Evolutionary conservation across 2,113 vertebrate genomes (phyloP), one percentile per base, ranked within the genome.

Genomic region (Callopanchax toddi): DNA sequence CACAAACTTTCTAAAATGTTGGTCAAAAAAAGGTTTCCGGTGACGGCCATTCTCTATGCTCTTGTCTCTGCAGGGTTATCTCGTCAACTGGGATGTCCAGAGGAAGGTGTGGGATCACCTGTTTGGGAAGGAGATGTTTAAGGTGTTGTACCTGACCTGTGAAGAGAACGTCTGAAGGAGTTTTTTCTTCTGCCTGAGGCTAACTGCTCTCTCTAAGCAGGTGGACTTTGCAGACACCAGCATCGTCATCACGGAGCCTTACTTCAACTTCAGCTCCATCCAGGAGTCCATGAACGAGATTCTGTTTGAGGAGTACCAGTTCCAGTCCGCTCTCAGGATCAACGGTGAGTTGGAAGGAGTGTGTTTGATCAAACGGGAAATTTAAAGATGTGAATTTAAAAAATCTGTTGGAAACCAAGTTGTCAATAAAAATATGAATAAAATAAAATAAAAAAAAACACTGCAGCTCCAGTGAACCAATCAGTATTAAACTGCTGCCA

Each of bases 231-330:
- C 94, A 49, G 97, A 99, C 83, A 95, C 94, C 63, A 97, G 93
- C 81, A 81, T 99, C 84, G 90, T 99, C 81, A 97, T 98, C 83
- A 98, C 94, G 0, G 97, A 99, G 89, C 97, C 96, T 0, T 99
- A 97, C 87, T 99, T 98, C 87, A 98, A 99, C 92, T 99, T 99
- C 87, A 93, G 78, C 76, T 98, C 97, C 79, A 99, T 99, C 65
- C 97, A 99, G 86, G 97, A 99, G 73, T 98, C 97, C 16, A 99
- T 99, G 97, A 99, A 98, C 82, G 97, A 99, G 94, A 99, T 99
- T 66, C 86, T 99, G 5, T 99, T 99, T 89, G 97, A 99, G 89
- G 97, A 99, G 82, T 99, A 99, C 78, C 97, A 98, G 4, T 99
- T 99, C 86, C 97, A 98, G 87, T 95, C 96, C 11, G 97, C 94